Evolutionary conservation across 64 coral and sea anemone species (phyloP), one percentile per base, ranked within the genome.

Genomic region (Orbicella faveolata): DNA sequence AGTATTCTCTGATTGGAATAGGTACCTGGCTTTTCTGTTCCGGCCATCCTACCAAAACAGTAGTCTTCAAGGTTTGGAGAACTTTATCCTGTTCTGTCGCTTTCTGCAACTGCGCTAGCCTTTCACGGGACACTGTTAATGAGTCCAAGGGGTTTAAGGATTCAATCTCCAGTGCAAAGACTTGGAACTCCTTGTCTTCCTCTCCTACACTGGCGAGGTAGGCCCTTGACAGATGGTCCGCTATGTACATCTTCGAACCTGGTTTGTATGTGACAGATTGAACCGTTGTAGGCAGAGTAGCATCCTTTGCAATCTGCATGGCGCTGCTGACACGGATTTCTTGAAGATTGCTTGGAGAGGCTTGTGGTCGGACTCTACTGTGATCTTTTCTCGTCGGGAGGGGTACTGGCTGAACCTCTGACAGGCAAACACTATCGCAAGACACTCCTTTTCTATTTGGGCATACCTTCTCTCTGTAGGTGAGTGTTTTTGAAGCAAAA

Each of bases 81-180:
- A 79, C 59, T 44, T 30, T 19, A 82, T 93, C 77, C 37, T 88
- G 91, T 37, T 65, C 91, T 72, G 83, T 92, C 21, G 36, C 26
- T 61, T 52, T 87, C 76, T 92, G 83, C 19, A 88, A 33, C 37
- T 87, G 62, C 0, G 80, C 41, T 33, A 81, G 76, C 78, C 84
- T 88, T 17, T 88, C 83, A 57, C 83, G 44, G 13, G 67, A 75
- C 18, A 80, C 75, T 39, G 63, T 81, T 16, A 80, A 72, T 11
- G 34, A 35, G 25, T 92, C 91, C 6, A 92, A 52, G 4, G 83
- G 83, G 74, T 92, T 92, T 23, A 88, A 68, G 36, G 34, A 0
- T 75, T 92, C 83, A 34, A 92, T 26, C n/a, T 92, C 91, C 9
- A 88, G 19, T 64, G 90, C 73, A 83, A 92, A 92, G 35, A 86